phyloP scores from a whole-genome alignment of 2,888 invertebrate species.

The Trissolcus japonicus region DNA sequence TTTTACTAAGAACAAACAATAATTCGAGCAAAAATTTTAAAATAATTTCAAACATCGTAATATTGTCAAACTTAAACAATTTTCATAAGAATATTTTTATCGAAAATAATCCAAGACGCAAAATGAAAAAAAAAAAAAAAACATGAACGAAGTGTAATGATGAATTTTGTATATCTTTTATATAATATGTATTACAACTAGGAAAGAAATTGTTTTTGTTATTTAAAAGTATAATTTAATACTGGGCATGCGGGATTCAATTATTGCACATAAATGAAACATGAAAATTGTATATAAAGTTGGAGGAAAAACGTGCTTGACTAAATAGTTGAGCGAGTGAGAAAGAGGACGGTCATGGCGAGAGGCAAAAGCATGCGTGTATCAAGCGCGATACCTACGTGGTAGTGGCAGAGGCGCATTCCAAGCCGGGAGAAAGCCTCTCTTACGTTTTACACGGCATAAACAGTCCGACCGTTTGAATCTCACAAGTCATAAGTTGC shows the following conservation, averaged over 20 bases:
- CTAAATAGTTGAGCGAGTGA: constrained; percentile 33
- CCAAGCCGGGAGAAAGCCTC: constrained; percentile 70
- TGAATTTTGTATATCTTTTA: too few species aligned
- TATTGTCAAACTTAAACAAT: too few species aligned
- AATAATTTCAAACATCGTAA: too few species aligned
- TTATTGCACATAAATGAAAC: constrained; percentile 31
- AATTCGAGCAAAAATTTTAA: too few species aligned
- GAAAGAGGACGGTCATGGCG: constrained; percentile 49
- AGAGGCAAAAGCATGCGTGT: constrained; percentile 54
- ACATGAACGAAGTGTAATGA: too few species aligned
- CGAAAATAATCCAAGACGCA: too few species aligned
- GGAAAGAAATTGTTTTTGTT: background rate
- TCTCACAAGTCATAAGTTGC: constrained; percentile 50
- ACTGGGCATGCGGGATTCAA: constrained; percentile 1
- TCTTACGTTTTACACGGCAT: constrained; percentile 58
- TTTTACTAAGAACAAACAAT: too few species aligned
- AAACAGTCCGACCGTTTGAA: constrained; percentile 48
- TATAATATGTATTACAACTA: too few species aligned
- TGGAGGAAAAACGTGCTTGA: constrained; percentile 35
- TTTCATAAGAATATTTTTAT: too few species aligned
- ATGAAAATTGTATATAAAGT: constrained; percentile 39
- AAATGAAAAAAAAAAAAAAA: too few species aligned
- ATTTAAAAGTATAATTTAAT: background rate
- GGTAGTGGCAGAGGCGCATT: constrained; percentile 67
- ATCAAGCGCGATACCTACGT: constrained; percentile 44